Evolutionary conservation across 2,888 invertebrate species (phyloP), one percentile per base, ranked within the genome.

Genomic region (Elegia similella): DNA sequence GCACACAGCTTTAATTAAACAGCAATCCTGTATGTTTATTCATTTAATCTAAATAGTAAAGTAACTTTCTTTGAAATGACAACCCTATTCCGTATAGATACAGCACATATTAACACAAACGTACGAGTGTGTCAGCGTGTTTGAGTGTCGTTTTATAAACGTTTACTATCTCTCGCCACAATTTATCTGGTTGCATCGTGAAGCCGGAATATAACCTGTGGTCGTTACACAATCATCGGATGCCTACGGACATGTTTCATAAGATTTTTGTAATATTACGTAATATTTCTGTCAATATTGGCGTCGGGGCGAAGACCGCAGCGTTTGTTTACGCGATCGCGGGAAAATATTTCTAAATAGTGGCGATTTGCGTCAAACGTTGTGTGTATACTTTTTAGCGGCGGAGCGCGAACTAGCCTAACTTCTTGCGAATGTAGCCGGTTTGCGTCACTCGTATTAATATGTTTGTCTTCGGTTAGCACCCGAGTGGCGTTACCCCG

Each of bases 321-420:
- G 43, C 38, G 42, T 63, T 63, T 44, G 46, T 44, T 55, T 55
- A 64, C 67, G 59, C 54, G 68, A 64, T 68, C 66, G 66, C 68
- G 62, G 68, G 50, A 65, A 62, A 62, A 66, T 69, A 58, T 65
- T 63, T 62, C 63, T 64, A 64, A 67, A 71, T 62, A 68, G 61
- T 60, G 61, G 60, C 59, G 65, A 74, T 75, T 79, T 88, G 78
- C 88, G 88, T 88, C 86, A 87, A 76, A 67, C 56, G 55, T 42
- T 82, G 80, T 86, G 67, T 86, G 78, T 66, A 65, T 63, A 72
- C 58, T 64, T 64, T 73, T 89, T 89, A 89, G 84, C 84, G 67
- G 62, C 46, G 63, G 58, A 59, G 61, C 71, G 86, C 70, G 73
- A 88, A 86, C 74, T 70, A 68, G 64, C 72, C 72, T 75, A 76